Conservation (phyloP, 2,797 vertebrate genomes). For the Carduelis carduelis region DNA sequence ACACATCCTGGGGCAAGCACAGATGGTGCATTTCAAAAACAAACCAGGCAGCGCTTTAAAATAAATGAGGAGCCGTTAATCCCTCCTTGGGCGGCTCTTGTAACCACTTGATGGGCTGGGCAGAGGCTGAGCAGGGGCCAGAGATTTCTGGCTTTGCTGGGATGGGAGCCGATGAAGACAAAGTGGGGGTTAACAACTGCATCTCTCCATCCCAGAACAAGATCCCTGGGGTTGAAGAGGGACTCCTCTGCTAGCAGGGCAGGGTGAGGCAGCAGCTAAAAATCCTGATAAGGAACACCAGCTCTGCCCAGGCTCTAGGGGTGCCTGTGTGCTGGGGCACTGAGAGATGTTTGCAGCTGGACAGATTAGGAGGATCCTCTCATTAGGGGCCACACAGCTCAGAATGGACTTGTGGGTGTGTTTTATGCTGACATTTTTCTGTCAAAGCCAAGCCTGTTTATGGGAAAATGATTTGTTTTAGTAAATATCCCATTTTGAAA, state of each 20-base stretch:
- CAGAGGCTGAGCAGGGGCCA: neutral
- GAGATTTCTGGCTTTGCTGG: neutral
- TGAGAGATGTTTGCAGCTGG: neutral
- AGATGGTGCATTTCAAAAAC: slow-evolving; percentile 48
- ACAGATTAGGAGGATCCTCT: neutral
- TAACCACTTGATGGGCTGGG: neutral
- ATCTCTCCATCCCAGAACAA: neutral
- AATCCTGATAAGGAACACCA: neutral
- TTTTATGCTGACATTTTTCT: neutral
- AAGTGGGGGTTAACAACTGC: neutral
- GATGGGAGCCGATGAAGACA: neutral
- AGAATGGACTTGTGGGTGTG: neutral
- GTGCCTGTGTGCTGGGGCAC: too few species aligned
- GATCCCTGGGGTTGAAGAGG: neutral
- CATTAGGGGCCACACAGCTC: neutral
- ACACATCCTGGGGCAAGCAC: neutral
- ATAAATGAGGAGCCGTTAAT: slow-evolving; percentile 18
- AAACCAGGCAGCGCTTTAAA: slow-evolving; percentile 41
- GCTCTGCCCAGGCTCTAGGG: neutral
- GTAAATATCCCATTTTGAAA: neutral
- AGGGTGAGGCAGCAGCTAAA: neutral
- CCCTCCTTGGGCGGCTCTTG: slow-evolving; percentile 41
- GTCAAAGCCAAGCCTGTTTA: neutral
- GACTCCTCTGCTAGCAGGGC: neutral
- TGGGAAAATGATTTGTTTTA: neutral